Evolutionary conservation across 2,113 vertebrate genomes (phyloP).

Genomic region (Dendropsophus ebraccatus): DNA sequence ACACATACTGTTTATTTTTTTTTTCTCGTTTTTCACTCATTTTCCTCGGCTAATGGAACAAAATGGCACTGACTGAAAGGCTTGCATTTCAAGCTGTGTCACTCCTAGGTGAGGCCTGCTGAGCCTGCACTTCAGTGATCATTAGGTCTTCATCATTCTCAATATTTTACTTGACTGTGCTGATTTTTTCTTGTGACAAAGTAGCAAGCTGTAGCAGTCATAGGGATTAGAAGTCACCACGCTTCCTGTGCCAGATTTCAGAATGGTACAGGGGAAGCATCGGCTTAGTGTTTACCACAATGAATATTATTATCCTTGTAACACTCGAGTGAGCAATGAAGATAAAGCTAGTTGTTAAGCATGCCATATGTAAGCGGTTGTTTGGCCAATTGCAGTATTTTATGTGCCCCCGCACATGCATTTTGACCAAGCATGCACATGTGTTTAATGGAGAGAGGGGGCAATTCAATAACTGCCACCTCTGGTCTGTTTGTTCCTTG

Average conservation of each 20-base stretch:
- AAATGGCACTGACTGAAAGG: neutral
- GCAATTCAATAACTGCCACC: too few species aligned
- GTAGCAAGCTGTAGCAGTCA: neutral
- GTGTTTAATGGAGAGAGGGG: too few species aligned
- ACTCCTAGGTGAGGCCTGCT: neutral
- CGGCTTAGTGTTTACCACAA: neutral
- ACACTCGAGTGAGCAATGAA: neutral
- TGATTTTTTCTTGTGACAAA: neutral
- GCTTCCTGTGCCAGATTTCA: neutral
- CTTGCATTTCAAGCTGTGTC: neutral
- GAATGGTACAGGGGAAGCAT: neutral
- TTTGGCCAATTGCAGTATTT: too few species aligned
- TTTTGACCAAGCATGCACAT: too few species aligned
- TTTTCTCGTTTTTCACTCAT: too few species aligned
- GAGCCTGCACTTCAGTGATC: slow-evolving; percentile 12
- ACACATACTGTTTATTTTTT: neutral
- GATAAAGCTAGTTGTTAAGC: neutral
- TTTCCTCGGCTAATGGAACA: neutral
- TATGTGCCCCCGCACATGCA: too few species aligned
- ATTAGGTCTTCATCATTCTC: neutral
- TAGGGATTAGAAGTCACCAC: neutral
- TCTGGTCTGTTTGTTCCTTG: too few species aligned
- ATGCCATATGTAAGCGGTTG: too few species aligned
- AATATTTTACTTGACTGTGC: neutral
- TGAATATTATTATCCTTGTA: too few species aligned